Base-by-base conservation (phyloP, 2,888 invertebrate genomes). In the Cosmopolites sordidus region DNA sequence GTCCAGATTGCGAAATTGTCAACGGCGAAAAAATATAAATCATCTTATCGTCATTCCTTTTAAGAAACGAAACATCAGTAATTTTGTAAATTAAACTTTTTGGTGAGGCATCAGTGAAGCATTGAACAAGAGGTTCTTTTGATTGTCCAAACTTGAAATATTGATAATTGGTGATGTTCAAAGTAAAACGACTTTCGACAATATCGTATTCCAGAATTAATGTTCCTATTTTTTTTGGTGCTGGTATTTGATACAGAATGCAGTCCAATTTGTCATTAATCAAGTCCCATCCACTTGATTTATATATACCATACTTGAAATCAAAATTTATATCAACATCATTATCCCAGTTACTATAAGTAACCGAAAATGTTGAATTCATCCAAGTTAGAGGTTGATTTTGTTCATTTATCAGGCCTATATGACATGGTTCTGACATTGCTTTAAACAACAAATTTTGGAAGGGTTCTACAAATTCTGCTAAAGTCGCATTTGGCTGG, bases 61-160 rank as follows among this genome's bases (percentile, higher is more conserved):
- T 14, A 15, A 33, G 30, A 8, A 48, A 43, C 2, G 15, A 15
- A 6, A 44, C 50, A 15, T 58, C 43, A 3, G 18, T 12, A 11
- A 59, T 48, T 44, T 48, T 58, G 29, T 60, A 43, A 6, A 59
- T 39, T 11, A 63, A 41, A 27, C 15, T 43, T 1, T 50, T 52
- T 9, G 44, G 51, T 16, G 51, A 57, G 6, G 62, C 60, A 49
- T 67, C 61, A 12, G 64, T 65, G 40, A 67, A 67, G 48, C 68
- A 68, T 38, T 58, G 61, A 9, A 66, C 42, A 16, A 62, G 22
- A 11, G 64, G 64, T 11, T 49, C 6, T 9, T 11, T 11, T 16
- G 52, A 41, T 12, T 54, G 37, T 0, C 29, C 16, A 2, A 14
- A 41, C 18, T 48, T 42, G 18, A 56, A 54, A 22, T 29, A 38